Evolutionary conservation across 2,797 vertebrate genomes (phyloP), one percentile per base, ranked within the genome.

Genomic region (Eospalax fontanierii): DNA sequence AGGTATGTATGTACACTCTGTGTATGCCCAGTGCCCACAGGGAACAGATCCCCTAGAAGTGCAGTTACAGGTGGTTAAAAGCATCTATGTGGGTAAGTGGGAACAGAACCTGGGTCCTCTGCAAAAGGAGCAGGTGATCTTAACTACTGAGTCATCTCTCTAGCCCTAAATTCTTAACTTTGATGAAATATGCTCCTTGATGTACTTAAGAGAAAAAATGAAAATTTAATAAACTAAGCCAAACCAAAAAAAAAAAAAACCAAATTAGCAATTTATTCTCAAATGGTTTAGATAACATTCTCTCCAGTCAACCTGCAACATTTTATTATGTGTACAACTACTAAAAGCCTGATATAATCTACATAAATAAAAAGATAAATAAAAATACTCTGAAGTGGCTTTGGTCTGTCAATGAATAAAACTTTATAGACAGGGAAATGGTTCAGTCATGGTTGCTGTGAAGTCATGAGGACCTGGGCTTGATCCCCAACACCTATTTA

Each of bases 331-430:
- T 30, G 63, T 15, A 66, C 63, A 28, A 28, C 28, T 66, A 3
- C 63, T 30, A 66, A 11, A 68, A 16, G 21, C 59, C 35, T 61
- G 0, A 85, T 57, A 83, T 18, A 79, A 9, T 86, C 40, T 80
- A 70, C 15, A 57, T 75, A 30, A 59, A 70, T 54, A 85, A 8
- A 61, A 66, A 61, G 80, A 11, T 46, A 0, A 18, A 75, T 86
- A 79, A 76, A 46, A 19, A 91, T 28, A n/a, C 65, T 40, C 81
- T 63, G 57, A 35, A 19, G 6, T 74, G 18, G 21, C 59, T 88
- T 93, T 61, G 24, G 50, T 66, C 10, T 89, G 22, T 91, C 61
- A 40, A 65, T 33, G 87, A 66, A 87, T 80, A 76, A 94, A 95
- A 80, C 40, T 66, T 78, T 92, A 65, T n/a, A 81, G 33, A 43